A percentile compares a stretch with the other conserved stretches of the same genome.
phyloP scores from a whole-genome alignment of 2,888 invertebrate species.

The Rhimphoctona megacephalus region DNA sequence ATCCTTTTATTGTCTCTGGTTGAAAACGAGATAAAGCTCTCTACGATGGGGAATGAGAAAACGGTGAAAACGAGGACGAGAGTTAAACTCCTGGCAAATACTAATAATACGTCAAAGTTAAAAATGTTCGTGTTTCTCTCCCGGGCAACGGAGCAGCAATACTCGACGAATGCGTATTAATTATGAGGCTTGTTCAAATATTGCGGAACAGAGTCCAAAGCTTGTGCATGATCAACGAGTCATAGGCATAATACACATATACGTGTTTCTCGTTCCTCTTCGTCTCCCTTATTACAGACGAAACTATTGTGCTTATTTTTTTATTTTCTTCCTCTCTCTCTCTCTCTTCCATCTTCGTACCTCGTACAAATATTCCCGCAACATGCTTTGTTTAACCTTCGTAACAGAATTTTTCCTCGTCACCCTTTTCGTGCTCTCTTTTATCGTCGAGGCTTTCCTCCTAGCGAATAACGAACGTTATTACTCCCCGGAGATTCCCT shows the following conservation, averaged over 20 bases:
- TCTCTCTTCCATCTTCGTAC: conserved; percentile 36
- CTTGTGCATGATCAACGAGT: conserved; percentile 57
- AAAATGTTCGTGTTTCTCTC: conserved; percentile 56
- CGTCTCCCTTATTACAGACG: conserved; percentile 70
- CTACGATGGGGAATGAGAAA: conserved; percentile 39
- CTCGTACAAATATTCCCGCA: conserved; percentile 71
- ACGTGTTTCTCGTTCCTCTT: conserved; percentile 11
- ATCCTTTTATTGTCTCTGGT: conserved; percentile 15
- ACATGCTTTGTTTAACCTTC: conserved; percentile 83
- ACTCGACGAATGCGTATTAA: conserved; percentile 82
- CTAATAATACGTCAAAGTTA: conserved; percentile 69
- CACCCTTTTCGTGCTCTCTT: conserved; percentile 63
- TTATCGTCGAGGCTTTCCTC: conserved; percentile 31
- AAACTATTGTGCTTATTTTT: conserved; percentile 57
- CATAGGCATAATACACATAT: conserved; percentile 10
- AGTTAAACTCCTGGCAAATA: conserved; percentile 65
- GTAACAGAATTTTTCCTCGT: conserved; percentile 81
- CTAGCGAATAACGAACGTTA: conserved; percentile 11
- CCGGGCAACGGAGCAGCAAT: conserved; percentile 61
- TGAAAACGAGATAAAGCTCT: conserved; percentile 14
- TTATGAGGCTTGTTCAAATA: conserved; percentile 84
- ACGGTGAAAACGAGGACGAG: conserved; percentile 7
- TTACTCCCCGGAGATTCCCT: conserved; percentile 80
- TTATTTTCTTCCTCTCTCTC: conserved; percentile 27
- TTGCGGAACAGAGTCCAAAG: conserved; percentile 70